phyloP scores from a whole-genome alignment of 2,888 invertebrate species.

The Congeria kusceri region DNA sequence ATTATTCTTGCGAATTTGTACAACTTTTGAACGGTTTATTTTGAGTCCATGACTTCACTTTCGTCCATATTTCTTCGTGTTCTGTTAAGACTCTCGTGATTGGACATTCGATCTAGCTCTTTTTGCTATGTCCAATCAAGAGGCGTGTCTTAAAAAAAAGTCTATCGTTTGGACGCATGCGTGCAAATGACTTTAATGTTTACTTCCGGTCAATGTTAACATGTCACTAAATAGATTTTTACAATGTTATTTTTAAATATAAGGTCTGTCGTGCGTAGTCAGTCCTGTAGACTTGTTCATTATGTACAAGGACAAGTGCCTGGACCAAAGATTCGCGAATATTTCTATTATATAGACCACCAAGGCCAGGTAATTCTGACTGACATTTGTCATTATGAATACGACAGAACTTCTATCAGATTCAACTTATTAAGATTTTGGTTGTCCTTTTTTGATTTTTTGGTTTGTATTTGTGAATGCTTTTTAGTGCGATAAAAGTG shows the following conservation, averaged over 20 bases:
- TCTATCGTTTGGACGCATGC: no score
- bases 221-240: no score
- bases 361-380: conserved; percentile 89
- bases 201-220: conserved; percentile 63
- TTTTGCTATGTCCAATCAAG: conserved; percentile 21
- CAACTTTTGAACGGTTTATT: background rate
- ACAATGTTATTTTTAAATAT: conserved; percentile 17
- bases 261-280: conserved; percentile 16
- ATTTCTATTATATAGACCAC: conserved; percentile 99
- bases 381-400: no score
- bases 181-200: background rate
- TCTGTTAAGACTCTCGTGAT: conserved; percentile 26
- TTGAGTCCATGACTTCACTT: conserved; percentile 34
- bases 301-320: conserved; percentile 87
- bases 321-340: conserved; percentile 89
- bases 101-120: conserved; percentile 13
- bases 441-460: no score
- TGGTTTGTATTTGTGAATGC: no score
- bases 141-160: no score
- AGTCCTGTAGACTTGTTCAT: conserved; percentile 58
- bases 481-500: no score
- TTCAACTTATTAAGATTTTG: no score
- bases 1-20: no score
- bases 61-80: conserved; percentile 21
- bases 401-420: no score